Conservation (phyloP, 2,797 vertebrate genomes). For the Lithobates sylvaticus region DNA sequence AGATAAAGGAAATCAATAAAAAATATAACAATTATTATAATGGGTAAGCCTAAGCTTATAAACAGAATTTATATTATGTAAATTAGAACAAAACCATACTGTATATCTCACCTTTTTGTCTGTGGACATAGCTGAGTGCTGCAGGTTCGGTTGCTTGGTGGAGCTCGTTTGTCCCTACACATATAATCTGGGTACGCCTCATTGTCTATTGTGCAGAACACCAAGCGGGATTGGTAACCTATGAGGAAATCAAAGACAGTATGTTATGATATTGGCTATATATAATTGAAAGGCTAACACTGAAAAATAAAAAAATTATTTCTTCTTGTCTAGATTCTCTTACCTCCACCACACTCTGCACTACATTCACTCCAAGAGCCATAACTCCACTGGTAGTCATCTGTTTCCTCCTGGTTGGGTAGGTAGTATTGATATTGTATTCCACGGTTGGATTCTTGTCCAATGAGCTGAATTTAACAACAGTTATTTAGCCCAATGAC, state of each 20-base stretch:
- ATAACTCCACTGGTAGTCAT: conserved; percentile 89
- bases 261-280: background rate
- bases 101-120: conserved; percentile 79
- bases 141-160: conserved; percentile 85
- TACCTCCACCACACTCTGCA: conserved; percentile 90
- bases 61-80: too few relatives aligned
- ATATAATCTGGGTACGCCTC: conserved; percentile 89
- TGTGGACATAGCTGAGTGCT: conserved; percentile 87
- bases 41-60: too few relatives aligned
- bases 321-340: conserved; percentile 42
- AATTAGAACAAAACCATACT: too few relatives aligned
- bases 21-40: too few relatives aligned
- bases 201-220: conserved; percentile 91
- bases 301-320: background rate
- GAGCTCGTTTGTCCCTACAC: conserved; percentile 82
- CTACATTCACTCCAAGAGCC: conserved; percentile 93
- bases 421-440: conserved; percentile 90
- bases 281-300: background rate
- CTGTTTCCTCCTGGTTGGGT: conserved; percentile 71
- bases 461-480: conserved; percentile 83
- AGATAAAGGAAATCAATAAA: too few relatives aligned
- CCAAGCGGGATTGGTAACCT: conserved; percentile 91
- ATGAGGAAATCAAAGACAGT: background rate
- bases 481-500: background rate
- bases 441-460: conserved; percentile 89